phyloP scores from a whole-genome alignment of 2,797 vertebrate species.

The Streptopelia turtur region DNA sequence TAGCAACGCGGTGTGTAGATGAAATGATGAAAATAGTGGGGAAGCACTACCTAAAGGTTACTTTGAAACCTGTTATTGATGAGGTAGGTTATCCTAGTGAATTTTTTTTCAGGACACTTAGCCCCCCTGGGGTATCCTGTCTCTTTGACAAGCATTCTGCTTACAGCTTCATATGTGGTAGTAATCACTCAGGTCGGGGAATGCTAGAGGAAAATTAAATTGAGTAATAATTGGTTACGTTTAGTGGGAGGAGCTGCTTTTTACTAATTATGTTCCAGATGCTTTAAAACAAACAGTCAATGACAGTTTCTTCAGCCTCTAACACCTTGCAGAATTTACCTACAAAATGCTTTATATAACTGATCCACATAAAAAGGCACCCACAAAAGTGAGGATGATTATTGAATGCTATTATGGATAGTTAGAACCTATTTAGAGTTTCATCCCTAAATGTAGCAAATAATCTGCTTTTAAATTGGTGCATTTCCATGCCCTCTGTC shows the following conservation, averaged over 20 bases:
- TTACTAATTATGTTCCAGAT: not conserved
- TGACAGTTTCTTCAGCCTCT: not conserved
- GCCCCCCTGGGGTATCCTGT: not conserved
- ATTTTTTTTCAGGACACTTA: not conserved
- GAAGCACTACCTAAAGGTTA: slow-evolving; percentile 94
- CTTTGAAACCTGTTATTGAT: slow-evolving; percentile 94
- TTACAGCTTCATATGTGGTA: not conserved
- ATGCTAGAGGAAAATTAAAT: not conserved
- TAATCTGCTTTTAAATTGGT: not conserved
- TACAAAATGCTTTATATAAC: not conserved
- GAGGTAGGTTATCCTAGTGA: slow-evolving; percentile 82
- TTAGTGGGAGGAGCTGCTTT: not conserved
- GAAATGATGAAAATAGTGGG: slow-evolving; percentile 99
- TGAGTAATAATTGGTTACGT: not conserved
- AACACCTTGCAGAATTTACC: not conserved
- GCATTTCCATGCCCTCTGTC: not conserved
- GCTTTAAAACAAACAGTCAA: not conserved
- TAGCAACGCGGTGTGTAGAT: slow-evolving; percentile 95
- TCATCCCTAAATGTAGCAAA: not conserved
- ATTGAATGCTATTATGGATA: not conserved
- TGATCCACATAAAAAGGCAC: not conserved
- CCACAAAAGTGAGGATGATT: not conserved
- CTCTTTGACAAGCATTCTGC: not conserved
- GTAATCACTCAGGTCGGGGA: not conserved
- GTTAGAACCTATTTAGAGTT: not conserved